Conservation (phyloP, 2,113 vertebrate species). For the Pitta sordida region DNA sequence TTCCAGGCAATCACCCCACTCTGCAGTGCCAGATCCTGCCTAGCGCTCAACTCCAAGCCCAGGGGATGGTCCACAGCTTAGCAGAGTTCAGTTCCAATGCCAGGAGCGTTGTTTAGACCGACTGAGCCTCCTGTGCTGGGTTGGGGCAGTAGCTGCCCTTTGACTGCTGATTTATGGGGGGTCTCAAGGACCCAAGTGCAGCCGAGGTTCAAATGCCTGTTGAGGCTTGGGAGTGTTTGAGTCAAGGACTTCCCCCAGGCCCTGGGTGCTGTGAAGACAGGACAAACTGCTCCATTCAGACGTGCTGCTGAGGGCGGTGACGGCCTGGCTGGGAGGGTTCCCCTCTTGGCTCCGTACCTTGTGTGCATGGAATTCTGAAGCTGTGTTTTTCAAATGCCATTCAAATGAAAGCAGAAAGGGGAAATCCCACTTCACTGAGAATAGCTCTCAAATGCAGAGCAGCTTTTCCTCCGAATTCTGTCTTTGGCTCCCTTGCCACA, state of each 20-base stretch:
- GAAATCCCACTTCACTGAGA: slow-evolving; percentile 26
- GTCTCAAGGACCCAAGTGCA: neutral
- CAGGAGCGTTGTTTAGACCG: accelerated
- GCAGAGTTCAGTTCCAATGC: neutral
- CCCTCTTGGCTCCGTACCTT: neutral
- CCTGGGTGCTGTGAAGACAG: neutral
- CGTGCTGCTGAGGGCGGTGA: neutral
- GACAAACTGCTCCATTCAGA: neutral
- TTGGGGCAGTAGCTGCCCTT: neutral
- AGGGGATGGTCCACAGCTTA: neutral
- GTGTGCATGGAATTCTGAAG: slow-evolving; percentile 20
- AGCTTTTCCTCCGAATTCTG: slow-evolving; percentile 40
- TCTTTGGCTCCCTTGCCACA: slow-evolving; percentile 8
- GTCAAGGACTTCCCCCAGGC: neutral
- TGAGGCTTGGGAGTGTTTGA: neutral
- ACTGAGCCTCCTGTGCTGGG: neutral
- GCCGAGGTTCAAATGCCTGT: neutral
- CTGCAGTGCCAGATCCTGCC: neutral
- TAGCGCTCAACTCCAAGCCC: neutral
- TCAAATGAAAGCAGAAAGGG: slow-evolving; percentile 58
- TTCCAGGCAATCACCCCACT: neutral
- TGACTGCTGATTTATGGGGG: neutral
- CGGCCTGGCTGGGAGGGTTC: slow-evolving; percentile 13
- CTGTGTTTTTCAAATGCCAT: slow-evolving; percentile 64
- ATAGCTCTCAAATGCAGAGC: neutral